Percentiles rank a stretch among this genome's conserved stretches.
phyloP scores from a whole-genome alignment of 92 coral and sea anemone genomes.

The Epizoanthus scotinus region DNA sequence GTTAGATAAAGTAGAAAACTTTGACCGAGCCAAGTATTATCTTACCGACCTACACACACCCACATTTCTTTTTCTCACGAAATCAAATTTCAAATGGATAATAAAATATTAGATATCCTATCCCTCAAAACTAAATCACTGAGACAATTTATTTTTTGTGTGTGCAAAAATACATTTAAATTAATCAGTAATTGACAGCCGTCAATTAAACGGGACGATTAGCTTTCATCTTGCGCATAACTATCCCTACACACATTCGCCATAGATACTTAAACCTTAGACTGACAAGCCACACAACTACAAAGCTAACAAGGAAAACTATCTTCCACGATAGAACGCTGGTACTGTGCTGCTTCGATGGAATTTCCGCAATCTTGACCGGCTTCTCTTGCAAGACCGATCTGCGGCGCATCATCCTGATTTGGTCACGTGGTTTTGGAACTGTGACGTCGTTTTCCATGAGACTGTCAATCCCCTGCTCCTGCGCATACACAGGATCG shows the following conservation, averaged over 20 bases:
- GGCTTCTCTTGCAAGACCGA: constrained; percentile 12
- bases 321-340: constrained; percentile 6
- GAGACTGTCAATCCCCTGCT: constrained; percentile 3
- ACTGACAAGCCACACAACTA: constrained; percentile 2
- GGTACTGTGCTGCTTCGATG: background rate
- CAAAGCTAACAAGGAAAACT: background rate
- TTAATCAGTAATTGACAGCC: background rate
- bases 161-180: too few relatives aligned
- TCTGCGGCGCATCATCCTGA: constrained; percentile 11
- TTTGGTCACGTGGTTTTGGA: background rate
- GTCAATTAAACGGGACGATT: background rate
- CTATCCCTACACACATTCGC: background rate
- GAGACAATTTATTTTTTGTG: too few relatives aligned
- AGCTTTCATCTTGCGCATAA: background rate
- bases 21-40: too few relatives aligned
- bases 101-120: too few relatives aligned
- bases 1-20: too few relatives aligned
- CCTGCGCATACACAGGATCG: constrained; percentile 29
- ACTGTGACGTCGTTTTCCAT: background rate
- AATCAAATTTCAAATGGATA: too few relatives aligned
- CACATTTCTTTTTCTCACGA: too few relatives aligned
- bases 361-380: background rate
- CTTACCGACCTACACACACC: too few relatives aligned
- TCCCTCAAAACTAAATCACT: too few relatives aligned
- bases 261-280: background rate